Base-by-base conservation (phyloP, 2,888 invertebrate genomes). In the Litoditis marina region DNA sequence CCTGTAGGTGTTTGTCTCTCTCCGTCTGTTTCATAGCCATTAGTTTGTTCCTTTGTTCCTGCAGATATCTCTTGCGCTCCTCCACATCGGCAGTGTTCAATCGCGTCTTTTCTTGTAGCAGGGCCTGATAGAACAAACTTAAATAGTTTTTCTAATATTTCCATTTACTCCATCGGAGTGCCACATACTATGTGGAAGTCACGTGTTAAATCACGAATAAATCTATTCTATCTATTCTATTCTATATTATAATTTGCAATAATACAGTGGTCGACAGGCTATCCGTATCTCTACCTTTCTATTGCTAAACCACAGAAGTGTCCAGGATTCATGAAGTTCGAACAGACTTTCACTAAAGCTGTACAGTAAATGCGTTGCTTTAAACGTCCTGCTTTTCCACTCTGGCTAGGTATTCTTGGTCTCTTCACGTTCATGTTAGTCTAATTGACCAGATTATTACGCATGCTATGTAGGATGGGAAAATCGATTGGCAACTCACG, bases 31-130 rank as follows among this genome's bases (percentile, higher is more conserved):
- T 95, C 81, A 94, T 85, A 25, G 90, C 90, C 47, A 94, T 87
- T 57, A 95, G 87, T 83, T 93, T 92, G 84, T 94, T 94, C 28
- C 94, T 87, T 83, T 94, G 94, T 65, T 90, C 89, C 58, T 90
- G 88, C 61, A 95, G 85, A 84, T 94, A 94, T 71, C 90, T 89
- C 79, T 92, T 91, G 0, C 94, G 88, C 61, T 88, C 88, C 66
- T 88, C 88, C 51, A 93, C 85, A 74, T 68, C 69, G 0, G 69
- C 71, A 2, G 68, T 65, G 52, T 63, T 67, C 36, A 71, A 28
- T 13, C 69, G 67, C 44, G 58, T 56, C 2, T 58, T 27, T 13
- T 71, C 66, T 25, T 57, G 59, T 8, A 75, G 53, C 16, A 69
- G 67, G 16, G 69, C 54, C 74, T 74, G 56, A 53, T 56, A 50